These are phyloP conservation scores for Gymnothorax javanicus DNA, from an alignment of 2,797 vertebrate species.

Conservation along the genomic window DNA sequence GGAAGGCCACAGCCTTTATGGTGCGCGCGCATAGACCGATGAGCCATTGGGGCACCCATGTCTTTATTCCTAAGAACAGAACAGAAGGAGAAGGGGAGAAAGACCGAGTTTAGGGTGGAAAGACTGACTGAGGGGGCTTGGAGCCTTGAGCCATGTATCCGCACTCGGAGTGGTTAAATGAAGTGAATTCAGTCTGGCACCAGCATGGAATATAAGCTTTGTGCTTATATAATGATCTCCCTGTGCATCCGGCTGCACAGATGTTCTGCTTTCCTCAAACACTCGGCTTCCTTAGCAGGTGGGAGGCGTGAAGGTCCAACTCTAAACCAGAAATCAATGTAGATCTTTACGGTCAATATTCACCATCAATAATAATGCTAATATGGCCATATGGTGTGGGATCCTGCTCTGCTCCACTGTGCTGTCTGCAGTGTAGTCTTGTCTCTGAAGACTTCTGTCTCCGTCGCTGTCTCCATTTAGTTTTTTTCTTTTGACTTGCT, in stretches of 20 bases:
- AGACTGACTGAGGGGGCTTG: too few species aligned
- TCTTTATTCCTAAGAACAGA: conserved; percentile 64
- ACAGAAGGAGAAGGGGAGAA: conserved; percentile 42
- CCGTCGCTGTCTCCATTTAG: conserved; percentile 38
- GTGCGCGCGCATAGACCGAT: too few species aligned
- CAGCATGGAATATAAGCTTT: neutral
- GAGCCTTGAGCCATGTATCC: neutral
- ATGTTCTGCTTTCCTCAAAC: neutral
- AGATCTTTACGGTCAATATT: neutral
- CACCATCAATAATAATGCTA: neutral
- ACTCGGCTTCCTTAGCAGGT: neutral
- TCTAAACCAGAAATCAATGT: neutral
- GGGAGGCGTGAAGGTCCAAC: neutral
- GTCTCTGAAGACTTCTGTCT: neutral
- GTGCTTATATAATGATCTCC: neutral
- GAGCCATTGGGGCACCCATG: too few species aligned
- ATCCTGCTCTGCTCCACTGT: too few species aligned
- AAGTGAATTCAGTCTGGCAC: neutral
- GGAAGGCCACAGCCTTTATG: too few species aligned
- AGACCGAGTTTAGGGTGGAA: neutral
- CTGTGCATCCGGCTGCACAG: neutral
- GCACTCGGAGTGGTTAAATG: neutral
- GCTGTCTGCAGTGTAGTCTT: neutral
- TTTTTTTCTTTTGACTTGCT: conserved; percentile 52
- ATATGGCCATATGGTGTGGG: neutral